phyloP scores from a whole-genome alignment of 1,140 invertebrate genomes.

The Stenopsyche tienmushanensis region DNA sequence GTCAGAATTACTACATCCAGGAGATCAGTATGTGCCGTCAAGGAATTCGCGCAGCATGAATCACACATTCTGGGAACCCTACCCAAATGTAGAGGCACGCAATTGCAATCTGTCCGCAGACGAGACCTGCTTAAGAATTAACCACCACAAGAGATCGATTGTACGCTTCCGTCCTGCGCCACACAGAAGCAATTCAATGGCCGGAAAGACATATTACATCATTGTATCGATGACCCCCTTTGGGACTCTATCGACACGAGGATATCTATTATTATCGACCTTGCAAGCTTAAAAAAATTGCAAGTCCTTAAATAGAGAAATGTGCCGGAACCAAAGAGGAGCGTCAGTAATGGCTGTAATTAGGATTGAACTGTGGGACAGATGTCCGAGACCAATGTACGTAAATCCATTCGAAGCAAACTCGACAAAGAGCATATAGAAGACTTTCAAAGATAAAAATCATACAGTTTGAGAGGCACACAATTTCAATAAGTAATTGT shows the following conservation, averaged over 20 bases:
- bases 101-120: not conserved
- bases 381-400: too few relatives aligned
- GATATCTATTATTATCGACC: not conserved
- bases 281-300: too few relatives aligned
- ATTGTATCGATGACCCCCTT: not conserved
- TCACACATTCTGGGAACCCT: slow-evolving; percentile 2
- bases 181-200: not conserved
- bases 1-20: not conserved
- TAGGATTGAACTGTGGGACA: too few relatives aligned
- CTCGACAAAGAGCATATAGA: too few relatives aligned
- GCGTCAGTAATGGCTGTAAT: too few relatives aligned
- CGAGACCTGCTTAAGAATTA: not conserved
- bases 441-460: too few relatives aligned
- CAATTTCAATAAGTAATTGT: too few relatives aligned
- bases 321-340: too few relatives aligned
- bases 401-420: too few relatives aligned
- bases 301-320: too few relatives aligned
- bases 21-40: not conserved
- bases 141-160: not conserved
- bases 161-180: not conserved
- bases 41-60: not conserved
- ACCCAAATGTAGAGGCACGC: not conserved
- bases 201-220: slow-evolving; percentile 1
- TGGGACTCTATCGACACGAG: not conserved
- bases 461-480: too few relatives aligned